Evolutionary conservation across 2,888 invertebrate species (phyloP), one percentile per base, ranked within the genome.

Genomic region (Carcina quercana): DNA sequence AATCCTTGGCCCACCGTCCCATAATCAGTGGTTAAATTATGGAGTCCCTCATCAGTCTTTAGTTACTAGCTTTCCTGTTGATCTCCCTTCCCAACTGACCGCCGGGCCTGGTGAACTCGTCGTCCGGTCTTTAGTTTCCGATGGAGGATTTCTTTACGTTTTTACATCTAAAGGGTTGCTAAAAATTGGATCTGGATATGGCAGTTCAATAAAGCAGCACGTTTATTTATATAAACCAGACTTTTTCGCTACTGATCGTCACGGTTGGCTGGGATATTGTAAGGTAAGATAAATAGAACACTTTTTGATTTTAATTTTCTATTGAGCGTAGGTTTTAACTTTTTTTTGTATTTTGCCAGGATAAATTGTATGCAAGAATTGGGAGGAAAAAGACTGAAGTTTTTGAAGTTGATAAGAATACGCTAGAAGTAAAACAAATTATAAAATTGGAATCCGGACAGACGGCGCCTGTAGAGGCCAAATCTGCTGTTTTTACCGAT

Each of bases 171-270:
- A 91, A 51, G 95, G 96, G 1, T 83, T 98, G 26, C 86, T 95
- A 42, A 98, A 98, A 84, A 90, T 98, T 40, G 98, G 98, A 11
- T 94, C 97, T 30, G 98, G 98, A 5, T 96, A 95, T 64, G 94
- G 94, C 29, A 95, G 95, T 43, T 96, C 98, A 5, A 88, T 95
- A 45, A 92, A 92, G 71, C 97, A 96, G n/a, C 93, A 95, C 58
- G 87, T 96, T 13, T 95, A 96, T 63, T 83, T 90, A 43, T 90
- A 92, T 62, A 95, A 95, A 67, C 88, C 91, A 14, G 72, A 80
- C 40, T 92, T 95, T 65, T 94, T 96, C 64, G 89, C 91, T 5
- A 89, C 90, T 43, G 94, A 95, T 58, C 87, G 88, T 28, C 87
- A 86, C 45, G 94, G 94, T 28, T 95, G 93, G 92, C 82, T 97